Evolutionary conservation across 2,797 vertebrate species (phyloP).

Genomic region (Gymnoscopelus braueri): DNA sequence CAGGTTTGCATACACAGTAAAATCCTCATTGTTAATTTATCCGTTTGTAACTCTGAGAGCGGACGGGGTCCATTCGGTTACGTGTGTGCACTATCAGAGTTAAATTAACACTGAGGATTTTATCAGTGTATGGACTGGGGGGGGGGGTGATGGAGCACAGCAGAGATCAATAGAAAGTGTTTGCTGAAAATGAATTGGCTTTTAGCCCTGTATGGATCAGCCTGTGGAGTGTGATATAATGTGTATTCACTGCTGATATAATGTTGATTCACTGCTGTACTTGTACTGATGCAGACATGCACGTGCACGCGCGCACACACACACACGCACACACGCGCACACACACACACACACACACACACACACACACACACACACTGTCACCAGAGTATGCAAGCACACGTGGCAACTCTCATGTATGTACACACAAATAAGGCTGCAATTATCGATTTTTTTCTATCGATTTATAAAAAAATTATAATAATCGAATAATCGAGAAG

Average conservation of each 20-base stretch:
- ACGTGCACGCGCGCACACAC: background rate
- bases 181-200: conserved; percentile 81
- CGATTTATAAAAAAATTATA: background rate
- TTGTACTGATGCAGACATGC: conserved; percentile 39
- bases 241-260: conserved; percentile 55
- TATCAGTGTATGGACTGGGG: background rate
- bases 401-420: no score
- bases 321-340: background rate
- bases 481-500: no score
- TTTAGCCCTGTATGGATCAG: conserved; percentile 78
- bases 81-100: background rate
- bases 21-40: no score
- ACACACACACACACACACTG: background rate
- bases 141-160: conserved; percentile 71
- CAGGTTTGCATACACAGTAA: conserved; percentile 64
- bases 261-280: conserved; percentile 67
- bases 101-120: background rate
- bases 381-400: background rate
- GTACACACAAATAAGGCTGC: background rate
- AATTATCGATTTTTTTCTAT: background rate
- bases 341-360: background rate
- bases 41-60: no score
- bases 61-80: no score
- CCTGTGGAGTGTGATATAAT: conserved; percentile 74
- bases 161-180: conserved; percentile 76